phyloP scores from a whole-genome alignment of 2,888 invertebrate species.

The Melieria omissa region DNA sequence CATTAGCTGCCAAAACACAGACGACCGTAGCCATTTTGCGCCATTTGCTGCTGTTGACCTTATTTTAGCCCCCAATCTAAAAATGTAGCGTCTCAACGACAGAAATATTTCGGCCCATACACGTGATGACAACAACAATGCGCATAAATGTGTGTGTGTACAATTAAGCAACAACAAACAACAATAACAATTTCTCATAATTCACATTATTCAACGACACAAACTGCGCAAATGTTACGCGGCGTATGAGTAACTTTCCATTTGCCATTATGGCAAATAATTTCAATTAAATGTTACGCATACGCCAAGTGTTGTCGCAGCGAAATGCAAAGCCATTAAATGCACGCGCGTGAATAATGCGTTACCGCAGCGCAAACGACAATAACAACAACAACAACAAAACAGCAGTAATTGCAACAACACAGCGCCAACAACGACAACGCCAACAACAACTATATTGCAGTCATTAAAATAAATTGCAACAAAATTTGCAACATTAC shows the following conservation, averaged over 20 bases:
- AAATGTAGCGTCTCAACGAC: too few relatives aligned
- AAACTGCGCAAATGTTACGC: background rate
- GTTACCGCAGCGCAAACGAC: too few relatives aligned
- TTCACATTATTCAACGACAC: background rate
- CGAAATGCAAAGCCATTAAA: background rate
- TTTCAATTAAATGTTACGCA: conserved; percentile 8
- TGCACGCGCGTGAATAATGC: background rate
- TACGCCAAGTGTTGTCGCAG: background rate
- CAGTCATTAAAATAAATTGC: conserved; percentile 26
- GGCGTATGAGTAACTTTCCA: conserved; percentile 22
- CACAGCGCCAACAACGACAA: too few relatives aligned
- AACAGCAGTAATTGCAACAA: background rate
- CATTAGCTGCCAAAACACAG: too few relatives aligned
- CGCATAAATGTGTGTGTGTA: too few relatives aligned
- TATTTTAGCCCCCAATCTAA: too few relatives aligned
- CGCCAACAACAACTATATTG: conserved; percentile 34
- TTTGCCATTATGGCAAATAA: background rate
- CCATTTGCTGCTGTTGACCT: too few relatives aligned
- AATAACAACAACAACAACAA: too few relatives aligned
- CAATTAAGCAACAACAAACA: background rate
- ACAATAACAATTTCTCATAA: background rate
- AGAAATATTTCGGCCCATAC: too few relatives aligned
- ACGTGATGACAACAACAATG: too few relatives aligned
- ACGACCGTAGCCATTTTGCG: too few relatives aligned
- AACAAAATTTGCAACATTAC: conserved; percentile 12